Evolutionary conservation across 2,888 invertebrate genomes (phyloP).

Genomic region (Julus scanicus): DNA sequence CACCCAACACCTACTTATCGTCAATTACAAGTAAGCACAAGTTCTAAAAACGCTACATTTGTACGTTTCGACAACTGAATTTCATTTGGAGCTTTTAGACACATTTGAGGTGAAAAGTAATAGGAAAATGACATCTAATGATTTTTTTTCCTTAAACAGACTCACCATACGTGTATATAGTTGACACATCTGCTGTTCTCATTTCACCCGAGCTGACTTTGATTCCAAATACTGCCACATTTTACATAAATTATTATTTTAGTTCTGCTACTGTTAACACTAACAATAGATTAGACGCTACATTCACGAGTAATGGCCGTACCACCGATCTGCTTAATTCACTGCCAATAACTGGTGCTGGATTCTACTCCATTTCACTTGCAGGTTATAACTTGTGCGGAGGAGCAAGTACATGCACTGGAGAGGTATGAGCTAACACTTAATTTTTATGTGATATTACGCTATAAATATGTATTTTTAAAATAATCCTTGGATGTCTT

Average conservation of each 20-base stretch:
- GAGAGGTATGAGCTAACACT: not conserved
- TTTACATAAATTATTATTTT: not conserved
- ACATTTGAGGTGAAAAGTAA: not conserved
- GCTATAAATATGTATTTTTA: not conserved
- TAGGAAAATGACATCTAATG: not conserved
- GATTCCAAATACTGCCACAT: not conserved
- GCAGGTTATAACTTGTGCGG: not conserved
- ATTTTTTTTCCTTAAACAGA: not conserved
- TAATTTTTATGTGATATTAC: not conserved
- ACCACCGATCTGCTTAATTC: not conserved
- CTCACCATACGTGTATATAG: not conserved
- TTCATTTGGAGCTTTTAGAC: not conserved
- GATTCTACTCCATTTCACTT: not conserved
- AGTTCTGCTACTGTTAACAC: not conserved
- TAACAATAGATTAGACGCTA: not conserved
- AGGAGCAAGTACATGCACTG: not conserved
- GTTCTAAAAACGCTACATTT: not conserved
- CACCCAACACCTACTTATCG: not conserved
- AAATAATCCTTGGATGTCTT: too few relatives aligned
- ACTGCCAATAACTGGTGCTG: not conserved
- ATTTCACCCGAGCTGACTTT: not conserved
- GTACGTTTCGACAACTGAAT: not conserved
- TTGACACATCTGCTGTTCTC: not conserved
- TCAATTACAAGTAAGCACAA: not conserved
- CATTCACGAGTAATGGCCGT: not conserved